A percentile compares a stretch with the other conserved stretches of the same genome.
These are phyloP conservation scores for Schlechtendalia chinensis DNA, from an alignment of 1,140 invertebrate species.

Conservation along the genomic window DNA sequence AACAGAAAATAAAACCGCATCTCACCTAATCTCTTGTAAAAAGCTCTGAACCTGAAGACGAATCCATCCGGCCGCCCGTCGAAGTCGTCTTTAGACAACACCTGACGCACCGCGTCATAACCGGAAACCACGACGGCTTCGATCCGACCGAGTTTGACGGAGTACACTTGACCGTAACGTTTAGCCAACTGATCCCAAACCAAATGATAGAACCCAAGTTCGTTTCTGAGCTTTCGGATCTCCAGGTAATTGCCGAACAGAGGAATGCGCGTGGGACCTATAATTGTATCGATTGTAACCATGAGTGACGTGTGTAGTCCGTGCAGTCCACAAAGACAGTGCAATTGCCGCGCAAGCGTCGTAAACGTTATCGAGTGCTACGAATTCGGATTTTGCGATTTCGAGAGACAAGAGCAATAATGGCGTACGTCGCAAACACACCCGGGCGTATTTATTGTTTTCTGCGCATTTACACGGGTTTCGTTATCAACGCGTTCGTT, in stretches of 20 bases:
- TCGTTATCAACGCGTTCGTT: too few species aligned
- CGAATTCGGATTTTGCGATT: too few species aligned
- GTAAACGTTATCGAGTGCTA: too few species aligned
- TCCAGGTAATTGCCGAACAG: slow-evolving; percentile 57
- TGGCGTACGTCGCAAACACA: too few species aligned
- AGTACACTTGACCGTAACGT: slow-evolving; percentile 58
- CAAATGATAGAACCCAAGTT: slow-evolving; percentile 56
- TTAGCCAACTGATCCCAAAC: slow-evolving; percentile 55
- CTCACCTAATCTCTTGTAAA: slow-evolving; percentile 66
- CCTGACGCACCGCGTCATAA: slow-evolving; percentile 63
- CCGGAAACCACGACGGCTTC: slow-evolving; percentile 65
- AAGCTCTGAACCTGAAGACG: slow-evolving; percentile 64
- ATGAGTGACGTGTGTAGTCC: too few species aligned
- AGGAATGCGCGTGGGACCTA: slow-evolving; percentile 59
- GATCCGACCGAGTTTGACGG: slow-evolving; percentile 61
- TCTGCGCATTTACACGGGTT: too few species aligned
- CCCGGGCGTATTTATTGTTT: too few species aligned
- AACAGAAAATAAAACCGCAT: too few species aligned
- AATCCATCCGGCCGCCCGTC: slow-evolving; percentile 70
- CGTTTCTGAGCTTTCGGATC: slow-evolving; percentile 54
- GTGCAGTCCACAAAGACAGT: too few species aligned
- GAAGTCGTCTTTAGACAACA: slow-evolving; percentile 64
- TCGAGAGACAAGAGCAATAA: too few species aligned
- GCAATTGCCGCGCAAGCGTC: too few species aligned
- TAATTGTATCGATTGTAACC: too few species aligned